phyloP scores from a whole-genome alignment of 2,113 vertebrate genomes.

The Rhipidura dahli region DNA sequence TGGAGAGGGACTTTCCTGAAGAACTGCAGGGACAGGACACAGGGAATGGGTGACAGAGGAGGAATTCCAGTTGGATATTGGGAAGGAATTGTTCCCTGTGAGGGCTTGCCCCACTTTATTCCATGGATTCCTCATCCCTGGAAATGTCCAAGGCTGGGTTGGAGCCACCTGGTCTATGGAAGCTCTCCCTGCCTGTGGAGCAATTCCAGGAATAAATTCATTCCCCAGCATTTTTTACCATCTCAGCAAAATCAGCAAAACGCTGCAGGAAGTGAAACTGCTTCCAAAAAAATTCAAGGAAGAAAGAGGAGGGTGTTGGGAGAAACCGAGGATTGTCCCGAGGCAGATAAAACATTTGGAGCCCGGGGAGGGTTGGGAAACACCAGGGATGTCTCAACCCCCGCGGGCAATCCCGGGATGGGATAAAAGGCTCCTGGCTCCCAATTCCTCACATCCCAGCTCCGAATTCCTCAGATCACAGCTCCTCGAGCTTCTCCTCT shows the following conservation, averaged over 20 bases:
- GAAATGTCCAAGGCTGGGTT: neutral
- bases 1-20: neutral
- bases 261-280: neutral
- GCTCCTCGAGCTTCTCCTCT: neutral
- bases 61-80: neutral
- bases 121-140: neutral
- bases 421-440: neutral
- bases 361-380: neutral
- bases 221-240: neutral
- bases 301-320: constrained; percentile 4
- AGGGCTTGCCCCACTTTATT: neutral
- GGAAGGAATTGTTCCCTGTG: neutral
- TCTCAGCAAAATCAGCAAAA: neutral
- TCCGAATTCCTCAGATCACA: neutral
- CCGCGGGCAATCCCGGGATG: neutral
- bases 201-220: fast-evolving
- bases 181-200: neutral
- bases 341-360: neutral
- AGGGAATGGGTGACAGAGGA: neutral
- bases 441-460: neutral
- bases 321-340: neutral
- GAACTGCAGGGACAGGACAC: too few relatives aligned
- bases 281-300: neutral
- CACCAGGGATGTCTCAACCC: neutral
- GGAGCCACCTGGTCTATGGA: neutral